Evolutionary conservation across 1,140 invertebrate species (phyloP).

Genomic region (Temnothorax longispinosus): DNA sequence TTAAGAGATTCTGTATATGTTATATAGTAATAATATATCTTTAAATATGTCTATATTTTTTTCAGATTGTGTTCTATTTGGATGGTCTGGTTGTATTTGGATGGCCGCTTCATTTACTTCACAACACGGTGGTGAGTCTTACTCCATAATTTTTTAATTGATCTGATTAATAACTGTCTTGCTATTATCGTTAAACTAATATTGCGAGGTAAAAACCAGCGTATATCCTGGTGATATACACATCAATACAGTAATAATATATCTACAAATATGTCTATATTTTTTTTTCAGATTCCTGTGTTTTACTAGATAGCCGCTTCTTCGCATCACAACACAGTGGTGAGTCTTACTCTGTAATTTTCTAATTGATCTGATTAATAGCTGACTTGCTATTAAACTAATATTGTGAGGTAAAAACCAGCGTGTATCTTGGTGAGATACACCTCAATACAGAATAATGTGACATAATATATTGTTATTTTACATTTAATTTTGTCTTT

Average conservation of each 20-base stretch:
- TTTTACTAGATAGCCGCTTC: not conserved
- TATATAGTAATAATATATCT: not conserved
- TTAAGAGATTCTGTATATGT: not conserved
- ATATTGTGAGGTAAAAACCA: not conserved
- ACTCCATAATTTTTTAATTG: not conserved
- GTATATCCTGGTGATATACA: not conserved
- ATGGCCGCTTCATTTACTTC: not conserved
- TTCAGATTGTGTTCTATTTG: not conserved
- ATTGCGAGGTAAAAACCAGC: not conserved
- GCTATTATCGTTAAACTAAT: not conserved
- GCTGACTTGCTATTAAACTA: not conserved
- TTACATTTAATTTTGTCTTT: too few relatives aligned
- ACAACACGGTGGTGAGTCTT: not conserved
- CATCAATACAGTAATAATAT: not conserved
- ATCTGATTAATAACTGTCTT: not conserved
- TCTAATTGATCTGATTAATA: not conserved
- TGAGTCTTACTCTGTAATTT: not conserved
- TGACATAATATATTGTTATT: not conserved
- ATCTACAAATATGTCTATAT: not conserved
- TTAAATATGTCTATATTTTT: not conserved
- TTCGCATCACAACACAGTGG: not conserved
- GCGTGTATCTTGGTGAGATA: not conserved
- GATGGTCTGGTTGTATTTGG: too few relatives aligned
- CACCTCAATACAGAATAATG: not conserved
- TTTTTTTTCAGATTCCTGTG: not conserved